Base-by-base conservation (phyloP, 2,797 vertebrate species). In the Ispidina picta region DNA sequence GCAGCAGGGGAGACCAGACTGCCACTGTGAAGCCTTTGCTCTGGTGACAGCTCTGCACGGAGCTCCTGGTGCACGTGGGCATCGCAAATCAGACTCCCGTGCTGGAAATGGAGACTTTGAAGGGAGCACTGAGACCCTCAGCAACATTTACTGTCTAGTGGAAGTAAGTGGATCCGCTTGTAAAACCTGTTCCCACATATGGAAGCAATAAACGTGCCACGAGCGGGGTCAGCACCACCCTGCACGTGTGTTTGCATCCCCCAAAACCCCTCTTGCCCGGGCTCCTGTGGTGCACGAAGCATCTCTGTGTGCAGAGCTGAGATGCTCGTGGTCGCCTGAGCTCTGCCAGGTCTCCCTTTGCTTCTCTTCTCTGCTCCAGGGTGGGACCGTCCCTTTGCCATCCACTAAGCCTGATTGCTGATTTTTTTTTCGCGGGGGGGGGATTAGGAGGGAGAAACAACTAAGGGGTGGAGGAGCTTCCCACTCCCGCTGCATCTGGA, bases 21-120 rank as follows among this genome's bases (percentile, higher is more conserved):
- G 65, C 22, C 4, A 0, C 2, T 0, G 0, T 0, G 43, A 18
- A 58, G 63, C 29, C 3, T n/a, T 26, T 3, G 58, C 43, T 29
- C 3, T 62, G 56, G 4, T 4, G 21, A 12, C 69, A 28, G 22
- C 39, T 52, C 68, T 6, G 18, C 19, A 5, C 39, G 5, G 29
- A 1, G 8, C 26, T 43, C 17, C 19, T 14, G 10, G 39, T 59
- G 44, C 2, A 1, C 6, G 0, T 0, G 23, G 22, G 25, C 33
- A 10, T 6, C 7, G 2, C 43, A 23, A 70, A 74, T 11, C 48
- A 9, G 62, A 6, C 28, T 39, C 17, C n/a, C 8, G 2, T 1
- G 2, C 4, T 20, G 46, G 79, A 20, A 68, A 37, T 0, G 10
- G 17, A 13, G 59, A 13, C 5, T 12, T 9, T 48, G 54, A 59